Base-by-base conservation (phyloP, 2,888 invertebrate species). In the Chesias legatella region DNA sequence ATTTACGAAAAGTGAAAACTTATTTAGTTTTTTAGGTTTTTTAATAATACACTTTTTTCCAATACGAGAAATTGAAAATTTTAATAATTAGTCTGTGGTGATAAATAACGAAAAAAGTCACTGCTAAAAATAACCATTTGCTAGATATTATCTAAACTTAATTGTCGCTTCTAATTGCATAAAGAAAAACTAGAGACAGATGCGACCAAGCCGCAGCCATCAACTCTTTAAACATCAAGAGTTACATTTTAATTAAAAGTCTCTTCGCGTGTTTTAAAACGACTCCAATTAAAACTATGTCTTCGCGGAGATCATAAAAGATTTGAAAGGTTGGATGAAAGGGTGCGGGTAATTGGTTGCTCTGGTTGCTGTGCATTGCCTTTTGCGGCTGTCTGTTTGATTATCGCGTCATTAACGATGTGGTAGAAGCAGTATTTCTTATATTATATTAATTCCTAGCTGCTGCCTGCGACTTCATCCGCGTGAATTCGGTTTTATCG, bases 271-370 rank as follows among this genome's bases (percentile, higher is more conserved):
- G 62, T 64, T 64, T 64, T 66, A 67, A 67, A 81, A 76, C 75
- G 78, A 75, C 71, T 81, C 76, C 82, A 83, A 83, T 83, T 84
- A 83, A 82, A 83, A 82, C 82, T 82, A 81, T 81, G 78, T 82
- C 83, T 82, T 82, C 71, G 61, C 60, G 59, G 65, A 63, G 69
- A 70, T 68, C 69, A 77, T 80, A 74, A 80, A 79, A 75, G 75
- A 73, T 71, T 70, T 48, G 64, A 70, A 68, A 68, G 70, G 67
- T 67, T 53, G 58, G 67, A 61, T 69, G 73, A 77, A 73, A 75
- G 70, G 67, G 64, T 55, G 53, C 58, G 67, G 69, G 73, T 79
- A 79, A 82, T 79, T 76, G 73, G 71, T 69, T 60, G 55, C 53
- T 58, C 79, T 76, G 73, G 71, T 69, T 60, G 55, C 53, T 58